Conservation (phyloP, 2,888 invertebrate genomes). For the Erebia aethiops region DNA sequence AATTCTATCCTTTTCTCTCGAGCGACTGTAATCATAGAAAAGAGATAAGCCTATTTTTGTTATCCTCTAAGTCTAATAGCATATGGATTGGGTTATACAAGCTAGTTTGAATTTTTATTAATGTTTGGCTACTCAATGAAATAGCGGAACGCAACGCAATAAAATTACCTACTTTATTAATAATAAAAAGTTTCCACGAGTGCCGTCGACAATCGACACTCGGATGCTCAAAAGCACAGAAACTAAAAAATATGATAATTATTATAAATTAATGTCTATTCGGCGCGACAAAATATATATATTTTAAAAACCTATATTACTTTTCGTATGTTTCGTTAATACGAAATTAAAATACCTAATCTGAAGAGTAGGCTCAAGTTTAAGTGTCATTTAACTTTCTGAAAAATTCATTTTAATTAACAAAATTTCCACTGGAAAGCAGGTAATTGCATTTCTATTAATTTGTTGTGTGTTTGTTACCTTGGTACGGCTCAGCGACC, state of each 20-base stretch:
- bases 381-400: not conserved
- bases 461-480: too few species aligned
- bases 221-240: not conserved
- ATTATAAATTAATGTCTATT: not conserved
- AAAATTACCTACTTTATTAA: conserved; percentile 8
- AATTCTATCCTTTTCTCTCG: too few species aligned
- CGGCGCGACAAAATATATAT: not conserved
- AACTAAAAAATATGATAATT: not conserved
- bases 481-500: too few species aligned
- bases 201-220: not conserved
- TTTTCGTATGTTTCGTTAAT: not conserved
- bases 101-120: too few species aligned
- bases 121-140: not conserved
- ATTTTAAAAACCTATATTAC: too few species aligned
- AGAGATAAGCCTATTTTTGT: too few species aligned
- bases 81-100: too few species aligned
- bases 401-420: not conserved
- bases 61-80: too few species aligned
- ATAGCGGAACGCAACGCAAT: not conserved
- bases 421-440: not conserved
- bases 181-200: conserved; percentile 9
- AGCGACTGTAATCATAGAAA: too few species aligned
- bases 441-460: not conserved
- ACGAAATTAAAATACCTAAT: not conserved
- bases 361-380: not conserved